Base-by-base conservation (phyloP, 2,797 vertebrate species). In the Thripadectes ignobilis region DNA sequence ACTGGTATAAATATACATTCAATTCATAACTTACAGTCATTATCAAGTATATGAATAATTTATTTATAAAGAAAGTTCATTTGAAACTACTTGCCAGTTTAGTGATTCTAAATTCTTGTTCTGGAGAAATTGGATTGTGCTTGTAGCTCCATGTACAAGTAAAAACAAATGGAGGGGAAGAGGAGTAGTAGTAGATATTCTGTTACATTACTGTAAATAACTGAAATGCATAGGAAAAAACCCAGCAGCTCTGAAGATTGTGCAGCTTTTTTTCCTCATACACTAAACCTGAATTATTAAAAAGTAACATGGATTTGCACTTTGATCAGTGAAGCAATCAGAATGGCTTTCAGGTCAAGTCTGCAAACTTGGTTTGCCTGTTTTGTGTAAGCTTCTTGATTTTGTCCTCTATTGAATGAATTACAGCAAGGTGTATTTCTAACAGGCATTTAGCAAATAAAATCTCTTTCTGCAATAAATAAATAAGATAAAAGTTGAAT, bases 121-220 rank as follows among this genome's bases (percentile, higher is more conserved):
- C 62, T 91, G 74, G 32, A 46, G 43, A 77, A 88, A 51, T 34
- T 85, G 45, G 55, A 76, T 87, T 76, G 81, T 90, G 65, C 67
- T 79, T 92, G 62, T 29, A 57, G 72, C 52, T 90, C 48, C 67
- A 52, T 46, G 82, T 72, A 14, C 63, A 93, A 77, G 34, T 87
- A 80, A 90, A 92, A 93, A 90, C 26, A 93, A 92, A 77, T 55
- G 72, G 45, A 96, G 39, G 83, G 27, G 85, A 96, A 93, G 80
- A 86, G 7, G 27, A 88, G 34, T 46, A 91, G 66, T 74, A 77
- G 75, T 61, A 92, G n/a, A 91, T 20, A 89, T 91, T 90, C 87
- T 94, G 76, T 62, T 89, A 87, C 26, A n/a, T 92, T 66, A 29
- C 38, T 98, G 96, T 98, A 97, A 93, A 97, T 97, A 97, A 94